Base-by-base conservation (phyloP, 2,888 invertebrate species). In the Glyphotaelius pellucidus region DNA sequence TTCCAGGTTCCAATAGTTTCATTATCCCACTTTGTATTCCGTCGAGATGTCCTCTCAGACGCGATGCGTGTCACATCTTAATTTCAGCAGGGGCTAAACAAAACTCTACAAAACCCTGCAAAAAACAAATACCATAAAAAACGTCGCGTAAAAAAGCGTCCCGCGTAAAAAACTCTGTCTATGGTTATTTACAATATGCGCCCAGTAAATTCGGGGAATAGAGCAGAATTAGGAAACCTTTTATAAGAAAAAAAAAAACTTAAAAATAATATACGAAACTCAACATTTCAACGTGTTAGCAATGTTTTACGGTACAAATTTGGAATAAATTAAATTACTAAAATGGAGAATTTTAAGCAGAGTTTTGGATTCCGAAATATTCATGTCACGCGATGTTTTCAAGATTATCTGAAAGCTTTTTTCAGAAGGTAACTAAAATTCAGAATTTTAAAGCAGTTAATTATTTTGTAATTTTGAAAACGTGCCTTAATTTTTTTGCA, bases 101-200 rank as follows among this genome's bases (percentile, higher is more conserved):
- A 81, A 47, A 38, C 81, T 85, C 90, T 92, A 89, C 92, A 92
- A 93, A 93, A 93, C 91, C 91, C 88, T 80, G 52, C 90, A 92
- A 93, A 91, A 91, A 93, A 93, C 92, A 93, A 92, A 93, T 92
- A 93, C 92, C 91, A 91, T 91, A 93, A 93, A 93, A 93, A 93
- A 92, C 88, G 93, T 89, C 93, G 42, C 85, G 67, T 52, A 86
- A 90, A 86, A 35, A 85, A 81, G 67, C n/a, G 79, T 67, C 67
- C 67, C 25, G 67, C 67, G 25, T 90, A 81, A 83, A 83, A 89
- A 89, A 31, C 85, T 90, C 90, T 91, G 92, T 91, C 92, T 91
- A 91, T 91, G 87, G 90, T 91, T 92, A 92, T 92, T 92, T 92
- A 92, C 90, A 90, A 90, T 31, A 38, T 35, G 83, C 89, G 90